These are phyloP conservation scores for Tetranychus piercei DNA, from an alignment of 2,888 invertebrate genomes.

Conservation along the genomic window DNA sequence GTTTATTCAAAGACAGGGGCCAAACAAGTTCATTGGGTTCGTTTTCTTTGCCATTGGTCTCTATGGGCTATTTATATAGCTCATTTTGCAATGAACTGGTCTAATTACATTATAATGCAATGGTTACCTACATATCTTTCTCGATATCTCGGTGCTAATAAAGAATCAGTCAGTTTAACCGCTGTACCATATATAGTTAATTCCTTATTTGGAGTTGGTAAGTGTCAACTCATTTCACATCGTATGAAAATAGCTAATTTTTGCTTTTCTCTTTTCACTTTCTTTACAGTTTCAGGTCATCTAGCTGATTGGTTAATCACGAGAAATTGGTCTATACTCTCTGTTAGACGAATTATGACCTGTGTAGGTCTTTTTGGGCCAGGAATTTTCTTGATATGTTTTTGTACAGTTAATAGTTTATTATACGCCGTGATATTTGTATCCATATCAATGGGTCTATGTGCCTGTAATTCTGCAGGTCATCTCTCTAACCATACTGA, in stretches of 20 bases:
- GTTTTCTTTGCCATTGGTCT: conserved; percentile 48
- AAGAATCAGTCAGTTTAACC: conserved; percentile 49
- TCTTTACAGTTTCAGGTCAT: conserved; percentile 45
- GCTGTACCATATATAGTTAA: conserved; percentile 55
- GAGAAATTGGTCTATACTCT: conserved; percentile 46
- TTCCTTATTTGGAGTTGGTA: conserved; percentile 49
- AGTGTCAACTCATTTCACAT: conserved; percentile 28
- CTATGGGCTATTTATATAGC: conserved; percentile 54
- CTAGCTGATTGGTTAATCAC: conserved; percentile 45
- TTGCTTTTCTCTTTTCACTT: conserved; percentile 12
- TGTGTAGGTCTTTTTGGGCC: conserved; percentile 50
- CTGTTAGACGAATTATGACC: conserved; percentile 52
- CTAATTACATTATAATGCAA: conserved; percentile 57
- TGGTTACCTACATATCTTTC: conserved; percentile 56
- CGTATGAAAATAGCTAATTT: background rate
- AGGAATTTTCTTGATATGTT: conserved; percentile 49
- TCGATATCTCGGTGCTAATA: conserved; percentile 45
- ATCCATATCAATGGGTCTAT: conserved; percentile 52
- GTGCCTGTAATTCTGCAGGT: conserved; percentile 54
- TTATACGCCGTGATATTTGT: conserved; percentile 50
- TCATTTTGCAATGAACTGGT: conserved; percentile 62
- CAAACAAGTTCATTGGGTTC: conserved; percentile 41
- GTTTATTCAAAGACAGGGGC: conserved; percentile 41
- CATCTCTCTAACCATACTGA: conserved; percentile 59
- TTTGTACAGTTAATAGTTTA: conserved; percentile 50